phyloP scores from a whole-genome alignment of 1,140 invertebrate species.

The Andrena cerasifolii region DNA sequence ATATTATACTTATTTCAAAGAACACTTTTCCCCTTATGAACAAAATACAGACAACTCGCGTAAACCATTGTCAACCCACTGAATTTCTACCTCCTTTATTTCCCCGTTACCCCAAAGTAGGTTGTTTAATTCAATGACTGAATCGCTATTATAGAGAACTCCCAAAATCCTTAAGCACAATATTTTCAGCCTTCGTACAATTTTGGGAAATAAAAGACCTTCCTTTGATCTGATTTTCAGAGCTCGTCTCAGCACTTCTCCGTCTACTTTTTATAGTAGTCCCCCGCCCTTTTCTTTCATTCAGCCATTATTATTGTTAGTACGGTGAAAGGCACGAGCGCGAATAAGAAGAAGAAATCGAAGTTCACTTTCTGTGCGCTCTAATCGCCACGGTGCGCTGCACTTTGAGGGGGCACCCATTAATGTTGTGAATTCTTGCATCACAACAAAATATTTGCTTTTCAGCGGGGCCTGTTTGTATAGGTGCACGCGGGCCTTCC shows the following conservation, averaged over 20 bases:
- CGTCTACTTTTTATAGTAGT: neutral
- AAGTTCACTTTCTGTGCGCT: constrained; percentile 6
- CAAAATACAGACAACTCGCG: no score
- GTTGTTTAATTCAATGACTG: no score
- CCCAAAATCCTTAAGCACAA: no score
- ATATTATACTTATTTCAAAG: no score
- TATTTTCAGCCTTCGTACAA: neutral
- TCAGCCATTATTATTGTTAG: neutral
- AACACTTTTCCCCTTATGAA: no score
- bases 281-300: neutral
- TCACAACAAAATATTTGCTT: constrained; percentile 80
- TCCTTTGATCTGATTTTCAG: neutral
- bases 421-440: constrained; percentile 77
- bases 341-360: neutral
- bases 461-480: constrained; percentile 74
- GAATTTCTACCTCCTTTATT: no score
- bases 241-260: neutral
- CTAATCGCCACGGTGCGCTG: constrained; percentile 23
- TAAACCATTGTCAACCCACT: no score
- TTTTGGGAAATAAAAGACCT: neutral
- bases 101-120: no score
- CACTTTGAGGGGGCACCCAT: constrained; percentile 38
- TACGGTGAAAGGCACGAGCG: neutral
- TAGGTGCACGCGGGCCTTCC: constrained; percentile 71
- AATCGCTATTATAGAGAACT: no score